Base-by-base conservation (phyloP, 2,113 vertebrate species). In the Crotalus viridis region DNA sequence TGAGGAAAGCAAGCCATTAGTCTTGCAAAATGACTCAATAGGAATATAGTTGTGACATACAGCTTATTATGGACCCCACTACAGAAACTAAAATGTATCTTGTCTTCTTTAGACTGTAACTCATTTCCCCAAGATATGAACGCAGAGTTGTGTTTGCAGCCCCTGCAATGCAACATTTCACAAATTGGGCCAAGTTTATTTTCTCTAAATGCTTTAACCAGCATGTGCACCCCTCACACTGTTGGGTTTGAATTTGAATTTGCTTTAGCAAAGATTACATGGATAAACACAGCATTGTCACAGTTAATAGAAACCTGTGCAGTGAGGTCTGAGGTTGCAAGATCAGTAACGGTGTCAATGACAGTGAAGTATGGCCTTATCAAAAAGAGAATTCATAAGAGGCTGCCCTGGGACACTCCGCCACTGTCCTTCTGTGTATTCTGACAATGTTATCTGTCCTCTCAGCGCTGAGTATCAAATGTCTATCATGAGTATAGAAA, bases 371-470 rank as follows among this genome's bases (percentile, higher is more conserved):
- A 94, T 94, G 95, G 97, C 97, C 97, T 98, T 97, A 96, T 97
- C 97, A 91, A 97, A 96, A 97, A 97, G 97, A 96, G 97, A 97
- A 98, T 98, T 97, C 98, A 94, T 97, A 93, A 95, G 97, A 98
- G 98, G 98, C 98, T 97, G 97, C 97, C 97, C 98, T 97, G 97
- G 97, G 97, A 98, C 98, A 97, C 98, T 97, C 97, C 98, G 94
- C 98, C 97, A 97, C 98, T 98, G 98, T 99, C 98, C 98, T 98
- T 98, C 97, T 97, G 96, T 94, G 97, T 97, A 96, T 96, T 97
- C 97, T 98, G 98, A 99, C 98, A 99, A 98, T 99, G 98, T 99
- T 99, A 99, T 99, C 99, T 98, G 97, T 97, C 96, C 97, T 97
- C 97, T 98, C 98, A 98, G 98, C 96, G 64, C 93, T 54, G 97